These are phyloP conservation scores for Hyperopisus bebe DNA, from an alignment of 2,113 vertebrate genomes.

Conservation along the genomic window DNA sequence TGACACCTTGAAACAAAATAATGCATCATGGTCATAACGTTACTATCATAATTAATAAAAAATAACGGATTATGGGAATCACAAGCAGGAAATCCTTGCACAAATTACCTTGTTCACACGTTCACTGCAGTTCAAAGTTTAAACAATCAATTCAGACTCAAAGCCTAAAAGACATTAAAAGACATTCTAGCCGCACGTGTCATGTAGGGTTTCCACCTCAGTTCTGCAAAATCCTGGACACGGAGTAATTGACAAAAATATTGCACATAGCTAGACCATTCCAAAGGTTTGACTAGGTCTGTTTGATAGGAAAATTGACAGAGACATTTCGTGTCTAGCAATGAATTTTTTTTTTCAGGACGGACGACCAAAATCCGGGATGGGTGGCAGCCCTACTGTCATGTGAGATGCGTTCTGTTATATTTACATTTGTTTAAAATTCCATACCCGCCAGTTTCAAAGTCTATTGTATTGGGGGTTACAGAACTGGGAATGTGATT, in stretches of 20 bases:
- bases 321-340: background rate
- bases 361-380: background rate
- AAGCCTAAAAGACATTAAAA: background rate
- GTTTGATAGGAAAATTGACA: background rate
- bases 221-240: background rate
- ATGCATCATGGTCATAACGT: background rate
- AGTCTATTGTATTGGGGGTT: background rate
- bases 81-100: background rate
- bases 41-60: background rate
- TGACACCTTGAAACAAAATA: conserved; percentile 7
- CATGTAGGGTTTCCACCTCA: background rate
- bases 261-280: background rate
- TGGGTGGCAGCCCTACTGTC: background rate
- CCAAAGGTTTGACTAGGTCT: background rate
- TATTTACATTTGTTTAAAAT: background rate
- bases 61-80: background rate
- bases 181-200: background rate
- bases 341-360: background rate
- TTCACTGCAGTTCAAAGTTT: background rate
- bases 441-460: background rate
- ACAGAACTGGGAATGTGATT: background rate
- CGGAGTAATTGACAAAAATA: background rate
- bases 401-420: background rate
- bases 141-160: background rate
- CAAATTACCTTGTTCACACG: background rate